Percentiles rank a stretch among this genome's conserved stretches.
These are phyloP conservation scores for Torymus texanus DNA, from an alignment of 2,888 invertebrate species.

Conservation along the genomic window DNA sequence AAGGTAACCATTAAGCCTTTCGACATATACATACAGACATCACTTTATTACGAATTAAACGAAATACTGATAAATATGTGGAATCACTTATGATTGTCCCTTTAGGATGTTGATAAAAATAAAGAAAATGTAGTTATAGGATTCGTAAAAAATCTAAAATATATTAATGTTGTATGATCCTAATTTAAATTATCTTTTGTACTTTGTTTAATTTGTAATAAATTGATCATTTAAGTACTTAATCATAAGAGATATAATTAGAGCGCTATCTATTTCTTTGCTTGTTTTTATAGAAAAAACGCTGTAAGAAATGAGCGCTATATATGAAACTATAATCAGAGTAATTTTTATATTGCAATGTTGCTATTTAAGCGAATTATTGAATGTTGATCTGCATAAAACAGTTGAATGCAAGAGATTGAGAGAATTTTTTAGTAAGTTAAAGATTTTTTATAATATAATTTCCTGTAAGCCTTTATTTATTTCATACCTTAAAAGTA, in stretches of 20 bases:
- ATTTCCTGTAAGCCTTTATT: slow-evolving; percentile 22
- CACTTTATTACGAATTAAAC: neutral
- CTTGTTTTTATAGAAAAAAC: slow-evolving; percentile 6
- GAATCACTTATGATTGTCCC: too few relatives aligned
- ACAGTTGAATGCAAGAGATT: slow-evolving; percentile 8
- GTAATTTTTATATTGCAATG: slow-evolving; percentile 25
- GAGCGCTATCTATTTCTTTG: slow-evolving; percentile 12
- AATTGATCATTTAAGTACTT: slow-evolving; percentile 12
- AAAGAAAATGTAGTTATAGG: too few relatives aligned
- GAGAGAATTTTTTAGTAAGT: slow-evolving; percentile 18
- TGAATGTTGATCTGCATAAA: slow-evolving; percentile 3
- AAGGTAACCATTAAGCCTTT: slow-evolving; percentile 48
- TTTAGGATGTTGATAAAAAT: too few relatives aligned
- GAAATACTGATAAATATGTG: neutral
- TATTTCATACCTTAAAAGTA: slow-evolving; percentile 32
- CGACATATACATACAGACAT: neutral
- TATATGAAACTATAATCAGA: slow-evolving; percentile 20
- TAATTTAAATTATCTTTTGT: neutral
- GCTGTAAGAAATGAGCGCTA: neutral
- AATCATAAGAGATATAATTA: neutral
- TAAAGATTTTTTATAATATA: slow-evolving; percentile 27
- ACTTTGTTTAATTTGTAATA: neutral
- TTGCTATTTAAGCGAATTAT: slow-evolving; percentile 24
- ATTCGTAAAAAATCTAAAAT: too few relatives aligned
- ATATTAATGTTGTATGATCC: too few relatives aligned